These are phyloP conservation scores for silkworm (Bombyx mori) DNA, from an alignment of 1,140 invertebrate genomes.

Conservation along the genomic window DNA sequence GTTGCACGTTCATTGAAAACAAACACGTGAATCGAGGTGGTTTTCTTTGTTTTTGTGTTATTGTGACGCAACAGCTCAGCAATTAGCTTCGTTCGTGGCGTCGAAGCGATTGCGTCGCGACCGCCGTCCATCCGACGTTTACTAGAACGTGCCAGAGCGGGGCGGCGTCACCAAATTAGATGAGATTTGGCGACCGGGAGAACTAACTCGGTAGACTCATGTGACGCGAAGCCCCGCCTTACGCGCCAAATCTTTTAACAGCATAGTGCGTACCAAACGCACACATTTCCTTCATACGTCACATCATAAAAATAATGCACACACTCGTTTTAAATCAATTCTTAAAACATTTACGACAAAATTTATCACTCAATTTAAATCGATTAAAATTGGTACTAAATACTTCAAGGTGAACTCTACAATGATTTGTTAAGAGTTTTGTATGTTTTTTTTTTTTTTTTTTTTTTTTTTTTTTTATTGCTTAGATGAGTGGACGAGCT, in stretches of 20 bases:
- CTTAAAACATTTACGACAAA: too few species aligned
- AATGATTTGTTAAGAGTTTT: too few species aligned
- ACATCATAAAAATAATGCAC: constrained; percentile 19
- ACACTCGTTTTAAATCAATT: too few species aligned
- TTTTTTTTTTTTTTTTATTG: too few species aligned
- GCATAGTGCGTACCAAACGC: constrained; percentile 21
- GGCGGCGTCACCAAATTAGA: constrained; percentile 60
- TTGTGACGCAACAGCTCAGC: constrained; percentile 15
- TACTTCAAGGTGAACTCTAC: too few species aligned
- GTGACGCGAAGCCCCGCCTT: constrained; percentile 55
- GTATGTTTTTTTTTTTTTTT: too few species aligned
- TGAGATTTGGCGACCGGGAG: constrained; percentile 27
- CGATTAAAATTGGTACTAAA: too few species aligned
- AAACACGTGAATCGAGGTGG: constrained; percentile 6
- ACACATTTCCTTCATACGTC: constrained; percentile 28
- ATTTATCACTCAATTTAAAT: too few species aligned
- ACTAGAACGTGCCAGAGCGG: constrained; percentile 14
- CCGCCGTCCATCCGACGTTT: constrained; percentile 11
- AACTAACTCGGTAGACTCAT: constrained; percentile 27
- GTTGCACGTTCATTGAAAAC: constrained; percentile 11
- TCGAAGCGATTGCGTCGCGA: constrained; percentile 24
- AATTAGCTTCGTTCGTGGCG: constrained; percentile 7
- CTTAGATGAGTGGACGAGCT: too few species aligned
- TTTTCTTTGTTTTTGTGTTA: constrained; percentile 10
- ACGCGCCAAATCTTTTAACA: background rate